Evolutionary conservation across 2,113 vertebrate genomes (phyloP).

Genomic region (Danionella cerebrum): DNA sequence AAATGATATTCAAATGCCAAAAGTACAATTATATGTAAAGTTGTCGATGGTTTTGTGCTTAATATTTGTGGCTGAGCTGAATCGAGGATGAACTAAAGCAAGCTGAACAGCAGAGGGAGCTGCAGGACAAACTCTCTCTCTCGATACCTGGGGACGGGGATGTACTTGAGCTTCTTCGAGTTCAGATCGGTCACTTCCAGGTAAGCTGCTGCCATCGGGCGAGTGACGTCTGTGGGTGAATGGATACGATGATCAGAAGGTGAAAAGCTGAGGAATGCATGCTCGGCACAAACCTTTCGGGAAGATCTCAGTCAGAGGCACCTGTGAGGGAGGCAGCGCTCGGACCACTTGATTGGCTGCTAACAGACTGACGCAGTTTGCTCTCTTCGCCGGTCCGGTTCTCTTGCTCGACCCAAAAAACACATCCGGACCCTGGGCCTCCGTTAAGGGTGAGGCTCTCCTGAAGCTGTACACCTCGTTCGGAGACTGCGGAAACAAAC

Average conservation of each 20-base stretch:
- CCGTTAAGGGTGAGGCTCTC: conserved; percentile 64
- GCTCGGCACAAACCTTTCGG: no score
- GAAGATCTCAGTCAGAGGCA: conserved; percentile 85
- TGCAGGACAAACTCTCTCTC: neutral
- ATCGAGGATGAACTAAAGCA: no score
- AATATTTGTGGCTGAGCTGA: no score
- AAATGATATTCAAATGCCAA: no score
- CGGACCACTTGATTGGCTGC: conserved; percentile 82
- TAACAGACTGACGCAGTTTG: conserved; percentile 76
- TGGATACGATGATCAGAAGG: conserved; percentile 19
- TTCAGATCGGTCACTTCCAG: conserved; percentile 91
- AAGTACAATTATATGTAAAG: no score
- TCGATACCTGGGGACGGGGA: conserved; percentile 85
- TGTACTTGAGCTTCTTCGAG: conserved; percentile 89
- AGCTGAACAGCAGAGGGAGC: conserved; percentile 31
- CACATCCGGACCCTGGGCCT: conserved; percentile 47
- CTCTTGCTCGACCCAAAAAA: conserved; percentile 66
- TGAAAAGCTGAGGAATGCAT: no score
- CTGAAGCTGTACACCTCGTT: conserved; percentile 88
- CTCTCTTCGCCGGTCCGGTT: conserved; percentile 59
- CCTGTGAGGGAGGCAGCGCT: conserved; percentile 75
- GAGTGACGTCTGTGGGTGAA: conserved; percentile 72
- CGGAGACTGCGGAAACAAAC: conserved; percentile 69
- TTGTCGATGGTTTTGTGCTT: no score
- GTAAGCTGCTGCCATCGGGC: conserved; percentile 78